Evolutionary conservation across 2,888 invertebrate species (phyloP).

Genomic region (Hanleya hanleyi): DNA sequence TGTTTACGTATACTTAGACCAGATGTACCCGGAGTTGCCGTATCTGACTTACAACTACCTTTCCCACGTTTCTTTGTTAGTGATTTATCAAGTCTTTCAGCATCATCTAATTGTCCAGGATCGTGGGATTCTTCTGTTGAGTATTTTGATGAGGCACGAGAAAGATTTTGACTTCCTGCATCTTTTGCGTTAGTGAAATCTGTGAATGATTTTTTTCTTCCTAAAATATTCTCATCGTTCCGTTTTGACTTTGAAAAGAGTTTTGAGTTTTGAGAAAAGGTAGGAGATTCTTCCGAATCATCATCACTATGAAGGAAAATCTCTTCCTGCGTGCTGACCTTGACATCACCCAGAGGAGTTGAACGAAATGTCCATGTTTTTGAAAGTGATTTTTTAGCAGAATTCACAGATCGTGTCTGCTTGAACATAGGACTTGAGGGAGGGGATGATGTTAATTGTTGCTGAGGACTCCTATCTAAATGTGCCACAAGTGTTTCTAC

Average conservation of each 20-base stretch:
- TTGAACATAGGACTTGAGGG: not conserved
- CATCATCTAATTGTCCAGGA: too few relatives aligned
- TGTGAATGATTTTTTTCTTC: not conserved
- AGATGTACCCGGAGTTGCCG: too few relatives aligned
- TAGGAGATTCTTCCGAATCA: not conserved
- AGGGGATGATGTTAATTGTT: not conserved
- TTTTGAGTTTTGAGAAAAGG: not conserved
- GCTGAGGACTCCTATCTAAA: too few relatives aligned
- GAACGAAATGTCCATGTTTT: not conserved
- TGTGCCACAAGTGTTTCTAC: too few relatives aligned
- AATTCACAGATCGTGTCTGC: too few relatives aligned
- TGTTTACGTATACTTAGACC: too few relatives aligned
- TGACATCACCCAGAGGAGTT: not conserved
- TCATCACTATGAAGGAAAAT: not conserved
- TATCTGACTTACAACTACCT: too few relatives aligned
- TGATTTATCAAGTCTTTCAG: too few relatives aligned
- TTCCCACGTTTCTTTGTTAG: too few relatives aligned
- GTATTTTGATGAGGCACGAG: not conserved
- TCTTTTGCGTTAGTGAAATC: too few relatives aligned
- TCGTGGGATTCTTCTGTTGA: too few relatives aligned
- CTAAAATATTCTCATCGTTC: not conserved
- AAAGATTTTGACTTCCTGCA: not conserved
- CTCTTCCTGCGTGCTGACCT: not conserved
- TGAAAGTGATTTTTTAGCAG: not conserved
- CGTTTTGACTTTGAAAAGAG: not conserved